phyloP scores from a whole-genome alignment of 2,888 invertebrate genomes.

The Pomacea canaliculata region DNA sequence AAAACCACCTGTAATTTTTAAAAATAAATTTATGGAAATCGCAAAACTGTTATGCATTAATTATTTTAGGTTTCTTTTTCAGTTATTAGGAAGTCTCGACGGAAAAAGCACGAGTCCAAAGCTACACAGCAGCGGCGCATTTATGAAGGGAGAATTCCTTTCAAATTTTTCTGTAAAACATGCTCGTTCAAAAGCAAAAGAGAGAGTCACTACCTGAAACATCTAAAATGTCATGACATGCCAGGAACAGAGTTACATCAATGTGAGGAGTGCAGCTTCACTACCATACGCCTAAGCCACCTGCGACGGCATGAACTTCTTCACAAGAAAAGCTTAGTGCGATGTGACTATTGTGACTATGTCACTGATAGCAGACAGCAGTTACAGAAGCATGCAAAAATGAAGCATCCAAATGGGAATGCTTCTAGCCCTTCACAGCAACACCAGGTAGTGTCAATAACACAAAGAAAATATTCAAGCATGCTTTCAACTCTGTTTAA shows the following conservation, averaged over 20 bases:
- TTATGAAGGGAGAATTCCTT: slow-evolving; percentile 47
- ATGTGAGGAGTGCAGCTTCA: slow-evolving; percentile 68
- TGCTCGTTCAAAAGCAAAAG: slow-evolving; percentile 72
- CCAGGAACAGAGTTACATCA: slow-evolving; percentile 45
- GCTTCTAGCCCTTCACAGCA: slow-evolving; percentile 6
- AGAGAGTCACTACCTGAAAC: slow-evolving; percentile 69
- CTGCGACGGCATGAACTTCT: slow-evolving; percentile 67
- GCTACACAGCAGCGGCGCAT: slow-evolving; percentile 24
- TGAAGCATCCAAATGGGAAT: slow-evolving; percentile 29
- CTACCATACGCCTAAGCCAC: slow-evolving; percentile 66
- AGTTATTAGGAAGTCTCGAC: slow-evolving; percentile 24
- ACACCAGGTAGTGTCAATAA: background rate
- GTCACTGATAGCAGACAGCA: slow-evolving; percentile 26
- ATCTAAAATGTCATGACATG: slow-evolving; percentile 63
- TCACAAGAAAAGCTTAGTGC: slow-evolving; percentile 49
- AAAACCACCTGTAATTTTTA: no score
- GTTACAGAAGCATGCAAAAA: slow-evolving; percentile 26
- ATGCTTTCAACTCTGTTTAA: slow-evolving; percentile 15
- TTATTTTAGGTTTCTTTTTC: background rate
- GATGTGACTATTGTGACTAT: slow-evolving; percentile 28
- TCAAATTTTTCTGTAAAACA: slow-evolving; percentile 69
- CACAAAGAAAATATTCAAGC: background rate
- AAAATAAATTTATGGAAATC: no score
- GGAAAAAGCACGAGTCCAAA: slow-evolving; percentile 8
- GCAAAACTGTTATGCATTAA: no score